Evolutionary conservation across 2,888 invertebrate species (phyloP).

Genomic region (Magallana nippona): DNA sequence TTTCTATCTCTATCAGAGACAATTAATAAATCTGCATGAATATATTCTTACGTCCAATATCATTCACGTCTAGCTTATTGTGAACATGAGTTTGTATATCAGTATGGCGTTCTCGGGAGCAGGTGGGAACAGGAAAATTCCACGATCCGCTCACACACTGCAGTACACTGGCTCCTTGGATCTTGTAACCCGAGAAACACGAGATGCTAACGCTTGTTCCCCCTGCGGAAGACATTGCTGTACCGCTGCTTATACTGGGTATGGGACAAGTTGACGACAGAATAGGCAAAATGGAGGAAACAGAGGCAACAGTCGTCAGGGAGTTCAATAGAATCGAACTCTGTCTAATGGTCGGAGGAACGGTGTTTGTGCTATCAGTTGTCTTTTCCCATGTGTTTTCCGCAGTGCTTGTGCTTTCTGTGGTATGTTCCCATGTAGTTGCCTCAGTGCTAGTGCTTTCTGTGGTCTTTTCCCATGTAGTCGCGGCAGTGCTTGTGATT

Average conservation of each 20-base stretch:
- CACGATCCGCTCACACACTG: slow-evolving; percentile 2
- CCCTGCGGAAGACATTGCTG: neutral
- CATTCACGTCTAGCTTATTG: neutral
- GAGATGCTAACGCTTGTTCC: neutral
- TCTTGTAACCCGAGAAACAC: neutral
- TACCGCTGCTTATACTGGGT: neutral
- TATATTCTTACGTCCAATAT: neutral
- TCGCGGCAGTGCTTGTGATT: too few relatives aligned
- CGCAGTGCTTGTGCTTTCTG: too few relatives aligned
- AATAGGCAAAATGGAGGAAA: too few relatives aligned
- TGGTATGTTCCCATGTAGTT: too few relatives aligned
- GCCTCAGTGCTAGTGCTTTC: too few relatives aligned
- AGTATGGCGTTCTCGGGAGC: neutral
- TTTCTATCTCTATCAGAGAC: neutral
- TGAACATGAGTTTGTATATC: neutral
- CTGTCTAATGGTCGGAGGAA: too few relatives aligned
- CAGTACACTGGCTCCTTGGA: neutral
- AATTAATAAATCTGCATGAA: neutral
- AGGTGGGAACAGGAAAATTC: neutral
- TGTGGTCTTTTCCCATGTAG: too few relatives aligned
- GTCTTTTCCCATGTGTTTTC: too few relatives aligned
- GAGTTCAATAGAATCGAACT: too few relatives aligned
- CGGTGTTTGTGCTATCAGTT: too few relatives aligned
- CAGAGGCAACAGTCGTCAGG: too few relatives aligned
- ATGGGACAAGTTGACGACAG: neutral